Conservation (phyloP, 35 echinoderm and acorn worm species). For the Anneissia japonica region DNA sequence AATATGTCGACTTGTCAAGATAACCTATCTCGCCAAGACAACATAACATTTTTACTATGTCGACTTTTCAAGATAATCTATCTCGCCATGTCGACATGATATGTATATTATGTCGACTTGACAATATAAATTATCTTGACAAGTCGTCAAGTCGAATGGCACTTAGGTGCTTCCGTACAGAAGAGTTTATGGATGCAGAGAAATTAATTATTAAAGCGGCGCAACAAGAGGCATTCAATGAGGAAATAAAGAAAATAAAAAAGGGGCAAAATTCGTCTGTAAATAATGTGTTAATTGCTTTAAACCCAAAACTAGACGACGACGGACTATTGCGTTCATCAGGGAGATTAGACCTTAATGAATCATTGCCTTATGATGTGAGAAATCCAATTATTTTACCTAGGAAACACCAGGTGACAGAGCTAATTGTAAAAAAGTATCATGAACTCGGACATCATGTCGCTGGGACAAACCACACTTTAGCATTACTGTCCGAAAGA, state of each 20-base stretch:
- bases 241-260: not conserved
- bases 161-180: too few relatives aligned
- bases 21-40: too few relatives aligned
- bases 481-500: not conserved
- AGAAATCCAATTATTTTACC: not conserved
- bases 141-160: too few relatives aligned
- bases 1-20: too few relatives aligned
- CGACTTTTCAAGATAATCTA: too few relatives aligned
- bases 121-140: too few relatives aligned
- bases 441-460: constrained; percentile 36
- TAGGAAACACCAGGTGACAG: constrained; percentile 12
- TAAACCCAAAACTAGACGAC: not conserved
- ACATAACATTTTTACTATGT: too few relatives aligned
- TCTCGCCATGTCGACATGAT: too few relatives aligned
- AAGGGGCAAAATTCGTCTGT: not conserved
- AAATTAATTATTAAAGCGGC: not conserved
- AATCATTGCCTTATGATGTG: constrained; percentile 22
- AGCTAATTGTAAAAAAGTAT: constrained; percentile 22
- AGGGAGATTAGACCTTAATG: not conserved
- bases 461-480: constrained; percentile 2
- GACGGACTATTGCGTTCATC: not conserved
- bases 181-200: not conserved
- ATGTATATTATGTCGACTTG: too few relatives aligned
- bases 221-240: not conserved
- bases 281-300: not conserved